Percentiles rank a stretch among this genome's conserved stretches.
Evolutionary conservation across 2,888 invertebrate species (phyloP).

Genomic region (Lithophane leautieri): DNA sequence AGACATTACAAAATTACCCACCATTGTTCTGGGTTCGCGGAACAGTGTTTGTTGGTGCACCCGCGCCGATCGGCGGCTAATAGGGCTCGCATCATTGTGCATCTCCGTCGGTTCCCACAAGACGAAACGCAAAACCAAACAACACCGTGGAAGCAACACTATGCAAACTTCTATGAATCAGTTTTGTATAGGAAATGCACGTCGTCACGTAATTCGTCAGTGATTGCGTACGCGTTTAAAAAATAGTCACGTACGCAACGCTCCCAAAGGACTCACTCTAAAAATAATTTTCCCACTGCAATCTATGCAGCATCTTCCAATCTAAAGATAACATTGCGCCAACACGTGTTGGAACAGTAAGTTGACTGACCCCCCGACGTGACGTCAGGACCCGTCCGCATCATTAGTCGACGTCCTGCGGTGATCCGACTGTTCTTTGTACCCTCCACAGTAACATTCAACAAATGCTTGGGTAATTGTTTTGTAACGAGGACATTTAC

Average conservation of each 20-base stretch:
- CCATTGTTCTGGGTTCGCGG: conserved; percentile 89
- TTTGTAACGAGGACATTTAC: conserved; percentile 73
- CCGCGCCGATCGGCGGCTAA: conserved; percentile 81
- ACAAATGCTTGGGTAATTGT: conserved; percentile 73
- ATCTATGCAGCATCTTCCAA: conserved; percentile 72
- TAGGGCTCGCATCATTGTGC: conserved; percentile 83
- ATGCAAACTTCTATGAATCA: conserved; percentile 72
- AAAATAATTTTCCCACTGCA: conserved; percentile 72
- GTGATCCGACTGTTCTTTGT: conserved; percentile 73
- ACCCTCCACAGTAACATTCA: conserved; percentile 68
- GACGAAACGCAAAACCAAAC: conserved; percentile 72
- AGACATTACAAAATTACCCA: conserved; percentile 88
- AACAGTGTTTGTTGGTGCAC: conserved; percentile 81
- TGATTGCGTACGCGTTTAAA: conserved; percentile 61
- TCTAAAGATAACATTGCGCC: conserved; percentile 71
- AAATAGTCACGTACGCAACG: conserved; percentile 59
- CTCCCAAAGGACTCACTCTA: conserved; percentile 67
- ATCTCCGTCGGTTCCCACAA: conserved; percentile 82
- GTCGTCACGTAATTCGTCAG: conserved; percentile 72
- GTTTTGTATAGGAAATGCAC: conserved; percentile 68
- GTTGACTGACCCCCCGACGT: conserved; percentile 78
- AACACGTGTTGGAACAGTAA: conserved; percentile 76
- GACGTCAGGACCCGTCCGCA: conserved; percentile 73
- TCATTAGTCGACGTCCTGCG: conserved; percentile 81
- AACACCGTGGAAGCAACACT: conserved; percentile 72